A percentile compares a stretch with the other conserved stretches of the same genome.
Evolutionary conservation across 2,113 vertebrate genomes (phyloP).

Genomic region (Antennarius striatus): DNA sequence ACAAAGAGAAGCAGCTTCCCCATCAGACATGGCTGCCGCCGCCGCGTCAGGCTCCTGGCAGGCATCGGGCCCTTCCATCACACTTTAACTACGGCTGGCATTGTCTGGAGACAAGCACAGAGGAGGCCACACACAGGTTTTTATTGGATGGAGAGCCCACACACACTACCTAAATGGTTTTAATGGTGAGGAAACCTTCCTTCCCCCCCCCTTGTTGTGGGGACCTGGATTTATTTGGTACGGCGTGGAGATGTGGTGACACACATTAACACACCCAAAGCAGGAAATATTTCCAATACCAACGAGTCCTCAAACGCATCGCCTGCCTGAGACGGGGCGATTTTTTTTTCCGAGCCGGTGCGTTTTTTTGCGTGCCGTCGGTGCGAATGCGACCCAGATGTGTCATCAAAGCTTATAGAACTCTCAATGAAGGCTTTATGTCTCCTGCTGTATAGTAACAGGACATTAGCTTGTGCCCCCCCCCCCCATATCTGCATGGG

Average conservation of each 20-base stretch:
- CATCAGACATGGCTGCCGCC: conserved; percentile 38
- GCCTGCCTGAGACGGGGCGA: conserved; percentile 11
- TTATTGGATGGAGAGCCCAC: conserved; percentile 38
- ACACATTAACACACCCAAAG: conserved; percentile 6
- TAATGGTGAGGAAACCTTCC: conserved; percentile 26
- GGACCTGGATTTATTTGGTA: conserved; percentile 35
- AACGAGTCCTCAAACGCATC: conserved; percentile 16
- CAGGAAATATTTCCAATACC: conserved; percentile 21
- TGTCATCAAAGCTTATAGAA: conserved; percentile 35
- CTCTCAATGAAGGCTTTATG: conserved; percentile 26
- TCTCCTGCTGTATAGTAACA: background rate
- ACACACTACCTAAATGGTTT: conserved; percentile 45
- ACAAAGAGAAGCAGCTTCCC: conserved; percentile 48
- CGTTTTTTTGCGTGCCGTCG: background rate
- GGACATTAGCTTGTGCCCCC: conserved; percentile 11
- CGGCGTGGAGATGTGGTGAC: conserved; percentile 1
- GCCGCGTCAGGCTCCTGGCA: conserved; percentile 36
- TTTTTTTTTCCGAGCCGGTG: conserved; percentile 7
- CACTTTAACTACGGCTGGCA: conserved; percentile 55
- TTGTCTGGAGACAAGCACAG: conserved; percentile 52
- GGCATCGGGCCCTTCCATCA: conserved; percentile 53
- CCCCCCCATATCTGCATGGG: background rate
- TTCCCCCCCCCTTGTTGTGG: conserved; percentile 13
- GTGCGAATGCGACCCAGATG: conserved; percentile 42
- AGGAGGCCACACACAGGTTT: conserved; percentile 69